Evolutionary conservation across 2,113 vertebrate genomes (phyloP).

Genomic region (Anarhynchus alexandrinus): DNA sequence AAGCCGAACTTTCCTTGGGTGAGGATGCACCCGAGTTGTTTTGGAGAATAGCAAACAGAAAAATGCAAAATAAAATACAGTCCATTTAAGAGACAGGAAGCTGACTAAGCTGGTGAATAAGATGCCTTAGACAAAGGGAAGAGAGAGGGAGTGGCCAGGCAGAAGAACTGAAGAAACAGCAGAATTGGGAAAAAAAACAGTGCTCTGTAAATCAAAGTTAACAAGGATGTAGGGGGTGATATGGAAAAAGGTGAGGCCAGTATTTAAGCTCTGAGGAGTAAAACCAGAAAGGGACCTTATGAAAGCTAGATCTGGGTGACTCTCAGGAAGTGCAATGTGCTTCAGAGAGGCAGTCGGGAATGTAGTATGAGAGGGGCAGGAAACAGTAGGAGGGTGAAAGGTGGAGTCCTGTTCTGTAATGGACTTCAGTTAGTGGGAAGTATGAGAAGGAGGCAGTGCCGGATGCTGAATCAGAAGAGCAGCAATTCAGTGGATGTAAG

Average conservation of each 20-base stretch:
- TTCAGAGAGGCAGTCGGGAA: neutral
- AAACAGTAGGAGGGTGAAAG: constrained; percentile 16
- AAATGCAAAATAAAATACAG: neutral
- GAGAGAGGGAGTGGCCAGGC: neutral
- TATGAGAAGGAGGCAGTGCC: neutral
- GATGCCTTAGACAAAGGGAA: neutral
- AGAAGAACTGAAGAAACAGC: neutral
- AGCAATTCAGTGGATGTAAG: neutral
- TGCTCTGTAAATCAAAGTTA: neutral
- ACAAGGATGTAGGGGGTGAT: neutral
- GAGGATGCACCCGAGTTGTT: neutral
- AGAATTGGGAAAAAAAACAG: neutral
- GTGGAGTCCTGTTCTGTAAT: constrained; percentile 7
- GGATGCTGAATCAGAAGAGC: neutral
- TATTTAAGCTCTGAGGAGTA: neutral
- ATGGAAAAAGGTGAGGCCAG: neutral
- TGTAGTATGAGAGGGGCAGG: neutral
- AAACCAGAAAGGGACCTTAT: neutral
- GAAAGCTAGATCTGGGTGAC: neutral
- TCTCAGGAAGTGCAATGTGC: neutral
- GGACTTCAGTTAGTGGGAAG: neutral
- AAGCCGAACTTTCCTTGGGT: neutral
- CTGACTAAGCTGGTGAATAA: constrained; percentile 7
- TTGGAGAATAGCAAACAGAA: neutral
- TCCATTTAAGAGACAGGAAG: neutral